Evolutionary conservation across 2,797 vertebrate species (phyloP).

Genomic region (Florisuga fusca): DNA sequence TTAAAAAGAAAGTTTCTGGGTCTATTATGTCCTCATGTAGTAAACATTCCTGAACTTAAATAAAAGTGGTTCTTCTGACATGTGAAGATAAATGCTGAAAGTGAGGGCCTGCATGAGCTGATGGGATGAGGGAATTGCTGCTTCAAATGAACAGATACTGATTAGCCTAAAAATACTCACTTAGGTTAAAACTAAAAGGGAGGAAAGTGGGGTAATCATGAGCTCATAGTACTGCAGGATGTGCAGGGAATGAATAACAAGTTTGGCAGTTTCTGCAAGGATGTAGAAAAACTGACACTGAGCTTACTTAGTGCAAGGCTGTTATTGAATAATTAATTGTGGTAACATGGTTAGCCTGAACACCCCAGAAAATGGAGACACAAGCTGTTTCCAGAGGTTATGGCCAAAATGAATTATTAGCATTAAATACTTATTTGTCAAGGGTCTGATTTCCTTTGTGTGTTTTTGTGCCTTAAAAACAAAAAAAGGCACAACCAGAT

Average conservation of each 20-base stretch:
- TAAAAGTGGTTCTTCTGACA: neutral
- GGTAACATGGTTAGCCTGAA: neutral
- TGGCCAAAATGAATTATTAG: neutral
- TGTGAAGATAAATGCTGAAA: neutral
- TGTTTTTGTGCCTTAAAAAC: neutral
- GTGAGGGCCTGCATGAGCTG: neutral
- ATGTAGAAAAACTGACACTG: neutral
- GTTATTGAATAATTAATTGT: neutral
- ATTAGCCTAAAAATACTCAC: slow-evolving; percentile 51
- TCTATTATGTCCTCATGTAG: neutral
- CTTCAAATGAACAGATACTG: slow-evolving; percentile 13
- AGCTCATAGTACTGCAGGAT: neutral
- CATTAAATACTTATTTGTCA: neutral
- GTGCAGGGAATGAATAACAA: neutral
- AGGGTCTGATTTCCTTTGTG: neutral
- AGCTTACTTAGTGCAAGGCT: neutral
- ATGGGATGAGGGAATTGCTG: neutral
- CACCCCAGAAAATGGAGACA: neutral
- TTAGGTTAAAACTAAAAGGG: neutral
- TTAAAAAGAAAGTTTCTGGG: neutral
- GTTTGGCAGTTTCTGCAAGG: neutral
- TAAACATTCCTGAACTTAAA: neutral
- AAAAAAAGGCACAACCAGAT: too few relatives aligned
- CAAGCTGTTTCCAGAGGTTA: neutral
- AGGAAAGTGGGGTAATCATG: neutral